Percentiles rank a stretch among this genome's conserved stretches.
phyloP scores from a whole-genome alignment of 2,888 invertebrate species.

The Eudemis profundana region DNA sequence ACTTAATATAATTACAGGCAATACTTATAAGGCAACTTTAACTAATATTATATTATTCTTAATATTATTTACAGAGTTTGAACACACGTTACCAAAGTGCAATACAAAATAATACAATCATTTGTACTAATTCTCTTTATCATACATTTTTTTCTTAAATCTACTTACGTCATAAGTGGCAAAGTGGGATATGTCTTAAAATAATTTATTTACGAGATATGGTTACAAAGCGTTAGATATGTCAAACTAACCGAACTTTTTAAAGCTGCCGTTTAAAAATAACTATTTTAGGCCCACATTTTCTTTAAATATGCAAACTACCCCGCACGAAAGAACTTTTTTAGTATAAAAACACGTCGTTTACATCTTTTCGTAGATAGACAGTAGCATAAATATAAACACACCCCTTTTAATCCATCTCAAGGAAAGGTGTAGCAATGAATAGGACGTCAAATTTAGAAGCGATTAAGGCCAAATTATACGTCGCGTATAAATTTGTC shows the following conservation, averaged over 20 bases:
- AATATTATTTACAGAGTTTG: slow-evolving; percentile 62
- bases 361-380: background rate
- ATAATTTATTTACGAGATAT: slow-evolving; percentile 60
- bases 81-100: slow-evolving; percentile 61
- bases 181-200: slow-evolving; percentile 78
- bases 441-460: slow-evolving; percentile 63
- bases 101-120: slow-evolving; percentile 61
- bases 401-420: slow-evolving; percentile 57
- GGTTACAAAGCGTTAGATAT: slow-evolving; percentile 57
- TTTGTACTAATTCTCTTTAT: slow-evolving; percentile 64
- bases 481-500: slow-evolving; percentile 64
- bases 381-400: slow-evolving; percentile 43
- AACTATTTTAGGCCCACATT: slow-evolving; percentile 54
- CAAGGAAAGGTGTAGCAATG: slow-evolving; percentile 65
- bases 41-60: slow-evolving; percentile 47
- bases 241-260: slow-evolving; percentile 60
- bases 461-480: slow-evolving; percentile 70
- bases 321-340: background rate
- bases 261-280: slow-evolving; percentile 67
- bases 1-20: slow-evolving; percentile 39
- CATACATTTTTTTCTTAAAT: slow-evolving; percentile 52
- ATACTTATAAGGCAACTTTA: slow-evolving; percentile 54
- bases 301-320: slow-evolving; percentile 46
- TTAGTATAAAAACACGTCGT: background rate
- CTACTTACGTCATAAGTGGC: slow-evolving; percentile 65